phyloP scores from a whole-genome alignment of 1,140 invertebrate genomes.

The Heliconius hewitsoni region DNA sequence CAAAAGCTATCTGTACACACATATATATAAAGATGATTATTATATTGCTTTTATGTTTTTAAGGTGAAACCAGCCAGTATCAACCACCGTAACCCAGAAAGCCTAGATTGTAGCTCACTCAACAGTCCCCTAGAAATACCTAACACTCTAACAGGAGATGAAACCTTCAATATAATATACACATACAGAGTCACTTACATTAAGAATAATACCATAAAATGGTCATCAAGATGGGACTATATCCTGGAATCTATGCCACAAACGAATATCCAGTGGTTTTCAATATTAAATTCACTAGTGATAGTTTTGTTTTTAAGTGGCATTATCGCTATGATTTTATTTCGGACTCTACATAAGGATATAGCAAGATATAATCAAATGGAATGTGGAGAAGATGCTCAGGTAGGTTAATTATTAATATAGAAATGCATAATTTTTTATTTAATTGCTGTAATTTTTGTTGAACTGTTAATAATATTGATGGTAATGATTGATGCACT shows the following conservation, averaged over 20 bases:
- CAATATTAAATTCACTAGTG: slow-evolving; percentile 94
- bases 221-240: slow-evolving; percentile 99
- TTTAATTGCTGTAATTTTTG: not conserved
- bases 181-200: slow-evolving; percentile 93
- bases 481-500: too few species aligned
- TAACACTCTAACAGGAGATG: slow-evolving; percentile 75
- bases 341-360: slow-evolving; percentile 98
- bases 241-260: slow-evolving; percentile 99
- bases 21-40: not conserved
- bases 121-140: slow-evolving; percentile 87
- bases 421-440: too few species aligned
- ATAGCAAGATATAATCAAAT: slow-evolving; percentile 99
- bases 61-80: slow-evolving; percentile 90
- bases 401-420: slow-evolving; percentile 65
- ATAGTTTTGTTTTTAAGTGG: slow-evolving; percentile 95
- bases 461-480: not conserved
- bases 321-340: slow-evolving; percentile 99
- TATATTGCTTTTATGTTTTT: slow-evolving; percentile 14
- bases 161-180: slow-evolving; percentile 88
- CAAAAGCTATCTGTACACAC: not conserved
- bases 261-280: slow-evolving; percentile 99
- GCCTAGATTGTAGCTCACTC: slow-evolving; percentile 81
- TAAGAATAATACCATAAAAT: slow-evolving; percentile 93
- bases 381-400: slow-evolving; percentile 97
- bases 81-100: slow-evolving; percentile 81